Evolutionary conservation across 2,888 invertebrate species (phyloP).

Genomic region (Cheilosia urbana): DNA sequence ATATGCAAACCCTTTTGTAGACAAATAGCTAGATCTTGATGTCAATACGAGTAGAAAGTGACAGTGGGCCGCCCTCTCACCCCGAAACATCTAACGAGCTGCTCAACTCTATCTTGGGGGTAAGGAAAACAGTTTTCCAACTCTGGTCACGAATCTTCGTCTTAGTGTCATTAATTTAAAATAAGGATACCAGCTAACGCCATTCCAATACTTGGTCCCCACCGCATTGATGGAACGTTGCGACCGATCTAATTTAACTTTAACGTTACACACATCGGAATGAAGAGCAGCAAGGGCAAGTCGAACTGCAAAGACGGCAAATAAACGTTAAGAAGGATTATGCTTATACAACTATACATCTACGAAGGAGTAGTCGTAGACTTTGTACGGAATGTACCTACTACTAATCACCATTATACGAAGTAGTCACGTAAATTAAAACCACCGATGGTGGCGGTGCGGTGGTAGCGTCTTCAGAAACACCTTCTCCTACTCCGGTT

Average conservation of each 20-base stretch:
- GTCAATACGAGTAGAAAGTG: slow-evolving; percentile 26
- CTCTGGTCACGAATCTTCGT: slow-evolving; percentile 69
- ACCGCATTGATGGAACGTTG: slow-evolving; percentile 57
- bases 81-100: slow-evolving; percentile 31
- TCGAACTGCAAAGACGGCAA: slow-evolving; percentile 9
- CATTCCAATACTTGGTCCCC: slow-evolving; percentile 31
- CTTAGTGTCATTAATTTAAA: slow-evolving; percentile 70
- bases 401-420: slow-evolving; percentile 64
- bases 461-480: slow-evolving; percentile 27
- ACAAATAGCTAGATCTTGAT: slow-evolving; percentile 38
- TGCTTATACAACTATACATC: too few species aligned
- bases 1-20: slow-evolving; percentile 39
- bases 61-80: not conserved
- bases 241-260: slow-evolving; percentile 73
- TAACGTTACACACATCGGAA: slow-evolving; percentile 53
- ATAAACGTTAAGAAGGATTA: slow-evolving; percentile 35
- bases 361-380: not conserved
- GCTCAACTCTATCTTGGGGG: slow-evolving; percentile 44
- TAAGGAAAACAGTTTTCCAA: slow-evolving; percentile 48
- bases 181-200: slow-evolving; percentile 57
- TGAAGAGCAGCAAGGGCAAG: not conserved
- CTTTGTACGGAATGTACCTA: slow-evolving; percentile 25
- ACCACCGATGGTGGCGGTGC: slow-evolving; percentile 55
- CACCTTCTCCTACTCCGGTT: slow-evolving; percentile 8
- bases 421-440: slow-evolving; percentile 71